Evolutionary conservation across 1,140 invertebrate genomes (phyloP), one percentile per base, ranked within the genome.

Genomic region (Elymnias hypermnestra): DNA sequence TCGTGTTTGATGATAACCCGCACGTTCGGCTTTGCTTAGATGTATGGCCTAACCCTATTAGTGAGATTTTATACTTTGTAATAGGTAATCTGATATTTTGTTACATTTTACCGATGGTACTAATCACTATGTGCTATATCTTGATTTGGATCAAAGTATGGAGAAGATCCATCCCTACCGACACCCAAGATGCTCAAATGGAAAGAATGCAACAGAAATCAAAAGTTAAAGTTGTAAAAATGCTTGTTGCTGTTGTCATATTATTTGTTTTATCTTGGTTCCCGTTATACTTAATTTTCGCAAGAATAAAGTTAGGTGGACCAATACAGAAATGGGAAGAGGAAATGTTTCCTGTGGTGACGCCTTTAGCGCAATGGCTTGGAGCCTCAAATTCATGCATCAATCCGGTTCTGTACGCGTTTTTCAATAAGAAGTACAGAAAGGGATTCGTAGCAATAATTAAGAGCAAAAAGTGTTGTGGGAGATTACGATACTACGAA

Each of bases 381-480:
- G 97, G 97, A 0, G 92, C 95, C 0, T 96, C 96, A 10, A 99
- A 99, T 78, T 97, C 95, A 17, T 98, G 96, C 88, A 96, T 99
- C 61, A 99, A 99, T 85, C 98, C 98, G 0, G 93, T 98, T 28
- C 90, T 99, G n/a, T 99, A 99, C 82, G 96, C 97, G 0, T 97
- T 96, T 78, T 98, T 98, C 87, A 98, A 98, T 78, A 96, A 97
- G 61, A 98, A 98, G 75, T 99, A 97, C 74, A 89, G 97, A 1
- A 92, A 94, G 25, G 97, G 97, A 1, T 99, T 98, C 82, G 90
- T 94, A 2, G 95, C 95, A 5, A 94, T 98, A 17, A 89, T 97
- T 0, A 93, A 94, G 72, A 94, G 93, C 54, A 89, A 92, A 17
- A 91, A 91, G 46, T 96, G 94, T 82, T 96, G 94, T 69, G 94